Percentiles rank a stretch among this genome's conserved stretches.
These are phyloP conservation scores for Bombus balteatus DNA, from an alignment of 1,140 invertebrate genomes.

Conservation along the genomic window DNA sequence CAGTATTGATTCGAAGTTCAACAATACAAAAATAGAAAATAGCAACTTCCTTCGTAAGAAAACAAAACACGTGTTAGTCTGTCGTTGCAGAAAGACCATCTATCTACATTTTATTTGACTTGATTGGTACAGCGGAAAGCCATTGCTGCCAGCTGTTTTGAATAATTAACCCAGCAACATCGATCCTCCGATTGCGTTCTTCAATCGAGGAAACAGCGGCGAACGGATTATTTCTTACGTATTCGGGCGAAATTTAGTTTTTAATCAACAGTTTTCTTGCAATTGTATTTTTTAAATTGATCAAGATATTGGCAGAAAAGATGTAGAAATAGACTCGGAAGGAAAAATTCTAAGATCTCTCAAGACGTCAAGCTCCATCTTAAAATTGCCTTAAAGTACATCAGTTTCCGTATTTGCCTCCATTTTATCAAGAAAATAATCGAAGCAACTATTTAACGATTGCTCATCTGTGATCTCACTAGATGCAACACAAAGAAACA, in stretches of 20 bases:
- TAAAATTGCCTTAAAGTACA: not conserved
- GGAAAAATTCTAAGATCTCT: not conserved
- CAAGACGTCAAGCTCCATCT: not conserved
- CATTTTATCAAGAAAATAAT: not conserved
- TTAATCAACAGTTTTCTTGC: not conserved
- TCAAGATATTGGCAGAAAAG: not conserved
- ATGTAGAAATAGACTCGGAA: too few species aligned
- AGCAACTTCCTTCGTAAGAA: not conserved
- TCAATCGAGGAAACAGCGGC: constrained; percentile 21
- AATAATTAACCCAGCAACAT: constrained; percentile 63
- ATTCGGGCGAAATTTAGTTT: not conserved
- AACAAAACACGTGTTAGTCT: not conserved
- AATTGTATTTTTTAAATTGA: not conserved
- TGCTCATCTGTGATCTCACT: not conserved
- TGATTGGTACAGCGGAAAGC: constrained; percentile 60
- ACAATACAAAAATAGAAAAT: not conserved
- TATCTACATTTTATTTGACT: constrained; percentile 30
- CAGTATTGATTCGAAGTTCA: not conserved
- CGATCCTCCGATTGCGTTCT: constrained; percentile 59
- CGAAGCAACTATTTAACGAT: not conserved
- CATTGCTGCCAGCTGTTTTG: constrained; percentile 61
- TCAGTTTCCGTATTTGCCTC: not conserved
- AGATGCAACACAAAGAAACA: not conserved
- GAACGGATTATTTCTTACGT: not conserved
- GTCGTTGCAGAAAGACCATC: constrained; percentile 8